A percentile compares a stretch with the other conserved stretches of the same genome.
phyloP scores from a whole-genome alignment of 2,113 vertebrate species.

The Casuarius casuarius region DNA sequence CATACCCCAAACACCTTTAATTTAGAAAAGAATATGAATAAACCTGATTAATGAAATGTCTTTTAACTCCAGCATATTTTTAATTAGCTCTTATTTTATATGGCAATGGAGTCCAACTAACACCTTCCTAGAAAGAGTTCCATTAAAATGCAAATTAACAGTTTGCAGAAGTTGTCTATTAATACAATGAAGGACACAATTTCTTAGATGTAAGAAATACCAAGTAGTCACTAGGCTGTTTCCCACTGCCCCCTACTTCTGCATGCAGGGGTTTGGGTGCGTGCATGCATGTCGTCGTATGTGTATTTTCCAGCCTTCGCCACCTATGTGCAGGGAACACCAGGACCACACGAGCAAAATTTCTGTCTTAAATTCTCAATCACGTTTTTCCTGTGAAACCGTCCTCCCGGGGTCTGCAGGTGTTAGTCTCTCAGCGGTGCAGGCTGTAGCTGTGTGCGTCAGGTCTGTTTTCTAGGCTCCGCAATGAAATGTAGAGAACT shows the following conservation, averaged over 20 bases:
- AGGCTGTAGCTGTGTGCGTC: background rate
- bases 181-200: background rate
- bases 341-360: background rate
- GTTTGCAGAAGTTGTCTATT: conserved; percentile 25
- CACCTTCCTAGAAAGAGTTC: conserved; percentile 57
- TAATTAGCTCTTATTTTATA: conserved; percentile 23
- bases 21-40: background rate
- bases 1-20: conserved; percentile 5
- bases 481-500: rapidly evolving
- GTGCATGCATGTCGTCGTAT: rapidly evolving
- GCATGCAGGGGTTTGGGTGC: rapidly evolving
- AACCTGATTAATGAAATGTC: conserved; percentile 29
- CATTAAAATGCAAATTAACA: conserved; percentile 61
- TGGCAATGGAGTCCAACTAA: conserved; percentile 6
- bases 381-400: rapidly evolving
- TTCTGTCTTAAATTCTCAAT: rapidly evolving
- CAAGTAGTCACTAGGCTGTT: rapidly evolving
- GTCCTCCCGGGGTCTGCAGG: rapidly evolving
- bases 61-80: background rate
- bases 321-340: background rate
- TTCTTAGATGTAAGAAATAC: background rate
- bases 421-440: background rate
- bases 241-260: background rate
- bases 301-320: rapidly evolving
- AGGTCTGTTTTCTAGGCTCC: background rate